These are phyloP conservation scores for Ivindomyrus marchei DNA, from an alignment of 2,113 vertebrate species.

Conservation along the genomic window DNA sequence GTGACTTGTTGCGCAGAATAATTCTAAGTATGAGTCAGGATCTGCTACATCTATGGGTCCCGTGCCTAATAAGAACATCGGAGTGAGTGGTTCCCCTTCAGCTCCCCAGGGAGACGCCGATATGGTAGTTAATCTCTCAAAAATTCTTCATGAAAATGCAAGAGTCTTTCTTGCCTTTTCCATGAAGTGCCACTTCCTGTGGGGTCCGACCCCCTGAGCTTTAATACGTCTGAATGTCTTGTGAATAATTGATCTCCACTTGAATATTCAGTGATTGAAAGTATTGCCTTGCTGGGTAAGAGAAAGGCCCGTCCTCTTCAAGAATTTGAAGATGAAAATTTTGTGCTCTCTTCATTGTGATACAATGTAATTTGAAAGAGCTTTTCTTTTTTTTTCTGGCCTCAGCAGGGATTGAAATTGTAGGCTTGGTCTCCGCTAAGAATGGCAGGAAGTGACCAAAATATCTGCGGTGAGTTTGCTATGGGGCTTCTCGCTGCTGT, in stretches of 20 bases:
- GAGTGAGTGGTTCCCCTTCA: not conserved
- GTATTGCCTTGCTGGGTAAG: not conserved
- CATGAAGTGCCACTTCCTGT: not conserved
- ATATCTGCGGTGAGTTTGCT: not conserved
- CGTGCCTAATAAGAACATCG: not conserved
- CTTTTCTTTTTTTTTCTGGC: not conserved
- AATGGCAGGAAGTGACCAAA: not conserved
- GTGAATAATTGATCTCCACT: not conserved
- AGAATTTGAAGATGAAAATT: not conserved
- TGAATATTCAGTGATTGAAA: constrained; percentile 1
- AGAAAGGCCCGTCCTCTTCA: not conserved
- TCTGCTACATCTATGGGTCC: not conserved
- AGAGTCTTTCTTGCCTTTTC: not conserved
- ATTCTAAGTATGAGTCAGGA: not conserved
- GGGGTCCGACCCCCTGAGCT: not conserved
- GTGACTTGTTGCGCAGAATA: not conserved
- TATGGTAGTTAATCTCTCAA: not conserved
- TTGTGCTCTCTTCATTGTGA: not conserved
- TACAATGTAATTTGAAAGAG: not conserved
- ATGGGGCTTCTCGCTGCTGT: not conserved
- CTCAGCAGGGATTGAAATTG: constrained; percentile 11
- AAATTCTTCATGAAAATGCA: not conserved
- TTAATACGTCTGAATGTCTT: not conserved
- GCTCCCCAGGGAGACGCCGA: not conserved
- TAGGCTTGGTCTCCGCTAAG: not conserved